Evolutionary conservation across 2,797 vertebrate species (phyloP).

Genomic region (Poecilia gillii): DNA sequence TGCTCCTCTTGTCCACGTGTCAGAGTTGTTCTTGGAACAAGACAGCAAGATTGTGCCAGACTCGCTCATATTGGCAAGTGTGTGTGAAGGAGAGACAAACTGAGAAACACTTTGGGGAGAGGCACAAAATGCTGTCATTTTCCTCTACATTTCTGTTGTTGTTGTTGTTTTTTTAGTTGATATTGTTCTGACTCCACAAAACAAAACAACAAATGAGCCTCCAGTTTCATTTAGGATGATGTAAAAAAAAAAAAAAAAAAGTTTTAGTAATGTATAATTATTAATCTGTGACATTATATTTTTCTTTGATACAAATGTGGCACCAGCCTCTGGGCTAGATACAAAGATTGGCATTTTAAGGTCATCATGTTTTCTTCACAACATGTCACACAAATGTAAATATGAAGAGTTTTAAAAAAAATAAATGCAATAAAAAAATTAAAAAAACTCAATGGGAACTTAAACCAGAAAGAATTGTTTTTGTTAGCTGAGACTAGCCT

Average conservation of each 20-base stretch:
- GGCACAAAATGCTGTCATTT: background rate
- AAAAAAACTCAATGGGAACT: no score
- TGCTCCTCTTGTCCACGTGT: background rate
- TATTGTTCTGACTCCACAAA: background rate
- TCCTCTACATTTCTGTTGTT: background rate
- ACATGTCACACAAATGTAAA: no score
- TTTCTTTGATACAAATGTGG: no score
- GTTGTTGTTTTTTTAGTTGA: background rate
- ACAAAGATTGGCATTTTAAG: no score
- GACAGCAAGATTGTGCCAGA: constrained; percentile 1
- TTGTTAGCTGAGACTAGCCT: no score
- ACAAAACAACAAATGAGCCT: background rate
- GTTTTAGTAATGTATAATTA: no score
- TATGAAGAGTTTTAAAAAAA: no score
- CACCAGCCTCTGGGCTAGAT: no score
- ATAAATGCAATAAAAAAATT: no score
- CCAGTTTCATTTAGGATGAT: background rate
- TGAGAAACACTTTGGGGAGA: constrained; percentile 8
- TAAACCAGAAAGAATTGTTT: no score
- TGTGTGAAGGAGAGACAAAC: background rate
- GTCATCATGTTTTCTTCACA: no score
- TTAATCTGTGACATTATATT: no score
- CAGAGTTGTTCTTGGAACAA: constrained; percentile 7
- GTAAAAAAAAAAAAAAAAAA: background rate
- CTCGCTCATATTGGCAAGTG: background rate